Conservation (phyloP, 2,113 vertebrate genomes). For the Corydoras sp. region DNA sequence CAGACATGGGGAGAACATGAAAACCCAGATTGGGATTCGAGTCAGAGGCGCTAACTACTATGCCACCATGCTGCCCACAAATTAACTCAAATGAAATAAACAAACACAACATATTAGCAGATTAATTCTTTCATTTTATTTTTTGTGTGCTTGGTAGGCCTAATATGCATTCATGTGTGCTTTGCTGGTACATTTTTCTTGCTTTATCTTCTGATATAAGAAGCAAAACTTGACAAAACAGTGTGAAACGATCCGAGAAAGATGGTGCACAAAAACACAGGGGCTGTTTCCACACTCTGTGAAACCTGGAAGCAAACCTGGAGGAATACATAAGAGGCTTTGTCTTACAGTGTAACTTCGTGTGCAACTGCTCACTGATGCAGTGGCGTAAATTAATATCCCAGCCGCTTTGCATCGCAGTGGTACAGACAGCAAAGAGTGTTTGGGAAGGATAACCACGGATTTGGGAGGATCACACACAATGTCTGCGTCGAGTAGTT, state of each 20-base stretch:
- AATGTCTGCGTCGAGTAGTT: neutral
- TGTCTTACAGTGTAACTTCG: constrained; percentile 5
- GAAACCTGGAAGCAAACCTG: constrained; percentile 37
- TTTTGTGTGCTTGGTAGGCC: too few species aligned
- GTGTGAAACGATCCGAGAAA: constrained; percentile 44
- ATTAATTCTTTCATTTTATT: too few species aligned
- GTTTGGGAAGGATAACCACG: constrained; percentile 33
- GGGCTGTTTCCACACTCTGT: constrained; percentile 39
- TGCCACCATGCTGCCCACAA: too few species aligned
- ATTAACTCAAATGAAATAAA: too few species aligned
- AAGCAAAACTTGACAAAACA: constrained; percentile 21
- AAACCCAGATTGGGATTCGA: too few species aligned
- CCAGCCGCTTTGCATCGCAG: constrained; percentile 38
- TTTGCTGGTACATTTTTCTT: too few species aligned
- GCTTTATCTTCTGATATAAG: too few species aligned
- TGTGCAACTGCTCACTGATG: constrained; percentile 33
- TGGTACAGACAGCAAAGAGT: constrained; percentile 21
- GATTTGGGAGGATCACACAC: constrained; percentile 31
- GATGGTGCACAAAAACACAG: constrained; percentile 14
- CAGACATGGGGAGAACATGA: too few species aligned
- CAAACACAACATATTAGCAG: too few species aligned
- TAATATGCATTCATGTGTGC: too few species aligned
- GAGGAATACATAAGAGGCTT: constrained; percentile 40
- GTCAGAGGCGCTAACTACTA: too few species aligned
- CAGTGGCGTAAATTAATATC: constrained; percentile 50